phyloP scores from a whole-genome alignment of 1,140 invertebrate species.

The Ladona fulva region DNA sequence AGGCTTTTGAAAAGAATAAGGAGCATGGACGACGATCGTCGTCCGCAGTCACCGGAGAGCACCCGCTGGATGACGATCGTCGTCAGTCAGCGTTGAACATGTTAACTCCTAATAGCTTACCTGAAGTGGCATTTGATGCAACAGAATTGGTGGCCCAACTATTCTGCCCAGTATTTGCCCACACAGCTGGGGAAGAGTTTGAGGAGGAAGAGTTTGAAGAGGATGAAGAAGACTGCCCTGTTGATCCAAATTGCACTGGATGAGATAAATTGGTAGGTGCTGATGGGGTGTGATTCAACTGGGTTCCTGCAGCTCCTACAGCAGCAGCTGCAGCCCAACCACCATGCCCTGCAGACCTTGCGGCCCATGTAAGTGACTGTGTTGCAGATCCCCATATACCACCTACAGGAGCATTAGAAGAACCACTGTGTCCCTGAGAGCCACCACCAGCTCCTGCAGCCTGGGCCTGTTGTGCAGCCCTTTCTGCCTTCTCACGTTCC shows the following conservation, averaged over 20 bases:
- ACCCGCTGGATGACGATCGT: too few relatives aligned
- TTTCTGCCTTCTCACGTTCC: conserved; percentile 45
- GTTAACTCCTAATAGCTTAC: background rate
- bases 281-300: background rate
- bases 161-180: background rate
- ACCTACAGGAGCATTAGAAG: conserved; percentile 31
- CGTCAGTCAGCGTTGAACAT: too few relatives aligned
- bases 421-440: conserved; percentile 29
- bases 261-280: background rate
- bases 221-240: background rate
- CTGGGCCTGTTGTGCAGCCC: conserved; percentile 33
- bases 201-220: background rate
- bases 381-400: conserved; percentile 48
- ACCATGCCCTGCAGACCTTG: conserved; percentile 27
- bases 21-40: too few relatives aligned
- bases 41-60: too few relatives aligned
- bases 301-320: background rate
- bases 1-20: too few relatives aligned
- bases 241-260: background rate
- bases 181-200: background rate
- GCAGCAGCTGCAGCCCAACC: background rate
- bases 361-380: conserved; percentile 47
- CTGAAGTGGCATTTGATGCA: background rate
- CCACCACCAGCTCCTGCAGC: conserved; percentile 20
- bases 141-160: background rate